phyloP scores from a whole-genome alignment of 2,888 invertebrate genomes.

The Saturnia pavonia region DNA sequence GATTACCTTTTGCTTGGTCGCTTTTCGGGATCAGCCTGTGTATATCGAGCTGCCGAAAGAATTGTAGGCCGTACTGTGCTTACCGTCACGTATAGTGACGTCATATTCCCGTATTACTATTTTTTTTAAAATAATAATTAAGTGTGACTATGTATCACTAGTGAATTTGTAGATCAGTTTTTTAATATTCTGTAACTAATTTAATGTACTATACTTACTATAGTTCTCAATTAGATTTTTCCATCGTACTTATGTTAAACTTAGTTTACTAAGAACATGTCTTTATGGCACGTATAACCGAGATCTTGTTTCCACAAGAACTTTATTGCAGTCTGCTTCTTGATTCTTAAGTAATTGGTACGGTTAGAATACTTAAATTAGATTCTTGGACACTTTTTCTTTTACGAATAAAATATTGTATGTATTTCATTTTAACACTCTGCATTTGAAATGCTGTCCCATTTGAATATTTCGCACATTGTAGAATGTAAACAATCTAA shows the following conservation, averaged over 20 bases:
- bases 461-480: too few species aligned
- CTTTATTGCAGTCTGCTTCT: constrained; percentile 1
- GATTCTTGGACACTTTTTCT: neutral
- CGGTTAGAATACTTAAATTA: neutral
- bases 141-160: too few species aligned
- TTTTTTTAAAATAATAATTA: too few species aligned
- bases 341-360: constrained; percentile 13
- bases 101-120: too few species aligned
- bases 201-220: neutral
- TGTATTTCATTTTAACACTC: neutral
- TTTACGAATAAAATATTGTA: neutral
- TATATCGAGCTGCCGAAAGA: too few species aligned
- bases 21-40: too few species aligned
- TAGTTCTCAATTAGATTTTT: neutral
- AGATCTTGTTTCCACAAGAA: neutral
- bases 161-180: neutral
- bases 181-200: neutral
- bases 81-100: too few species aligned
- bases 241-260: neutral
- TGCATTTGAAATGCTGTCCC: too few species aligned
- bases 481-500: too few species aligned
- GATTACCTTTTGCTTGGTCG: too few species aligned
- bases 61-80: too few species aligned
- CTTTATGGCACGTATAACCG: neutral
- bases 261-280: neutral